Percentiles rank a stretch among this genome's conserved stretches.
phyloP scores from a whole-genome alignment of 2,888 invertebrate genomes.

The Apotomis betuletana region DNA sequence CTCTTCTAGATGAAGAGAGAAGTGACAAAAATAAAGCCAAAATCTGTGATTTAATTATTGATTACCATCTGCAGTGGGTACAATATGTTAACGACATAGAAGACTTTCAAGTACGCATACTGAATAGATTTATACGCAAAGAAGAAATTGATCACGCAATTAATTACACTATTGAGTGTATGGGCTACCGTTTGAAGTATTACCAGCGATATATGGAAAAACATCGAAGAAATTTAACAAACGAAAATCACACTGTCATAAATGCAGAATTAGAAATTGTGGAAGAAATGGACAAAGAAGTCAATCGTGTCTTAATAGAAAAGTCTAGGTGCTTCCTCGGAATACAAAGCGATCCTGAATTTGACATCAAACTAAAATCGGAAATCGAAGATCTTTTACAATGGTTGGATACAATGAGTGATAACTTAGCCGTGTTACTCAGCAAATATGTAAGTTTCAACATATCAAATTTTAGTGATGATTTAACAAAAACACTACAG shows the following conservation, averaged over 20 bases:
- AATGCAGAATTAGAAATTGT: constrained; percentile 71
- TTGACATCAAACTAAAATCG: constrained; percentile 55
- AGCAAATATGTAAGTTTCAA: constrained; percentile 63
- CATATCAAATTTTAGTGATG: constrained; percentile 56
- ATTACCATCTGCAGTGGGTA: constrained; percentile 74
- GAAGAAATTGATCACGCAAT: constrained; percentile 65
- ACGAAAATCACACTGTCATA: constrained; percentile 58
- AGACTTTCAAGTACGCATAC: constrained; percentile 55
- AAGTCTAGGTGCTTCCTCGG: constrained; percentile 65
- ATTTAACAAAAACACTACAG: constrained; percentile 69
- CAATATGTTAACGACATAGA: constrained; percentile 68
- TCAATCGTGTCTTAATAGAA: constrained; percentile 56
- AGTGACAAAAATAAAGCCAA: constrained; percentile 48
- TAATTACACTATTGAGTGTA: constrained; percentile 67
- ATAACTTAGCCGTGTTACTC: constrained; percentile 61
- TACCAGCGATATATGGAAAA: constrained; percentile 67
- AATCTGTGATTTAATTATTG: constrained; percentile 65
- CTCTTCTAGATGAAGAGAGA: constrained; percentile 52
- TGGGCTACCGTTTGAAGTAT: constrained; percentile 64
- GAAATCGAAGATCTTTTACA: constrained; percentile 62
- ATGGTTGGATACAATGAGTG: constrained; percentile 73
- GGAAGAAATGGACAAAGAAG: constrained; percentile 74
- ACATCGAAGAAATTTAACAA: constrained; percentile 53
- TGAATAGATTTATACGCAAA: constrained; percentile 52
- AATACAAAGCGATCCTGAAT: constrained; percentile 57